Base-by-base conservation (phyloP, 2,888 invertebrate species). In the Andrena minutula region DNA sequence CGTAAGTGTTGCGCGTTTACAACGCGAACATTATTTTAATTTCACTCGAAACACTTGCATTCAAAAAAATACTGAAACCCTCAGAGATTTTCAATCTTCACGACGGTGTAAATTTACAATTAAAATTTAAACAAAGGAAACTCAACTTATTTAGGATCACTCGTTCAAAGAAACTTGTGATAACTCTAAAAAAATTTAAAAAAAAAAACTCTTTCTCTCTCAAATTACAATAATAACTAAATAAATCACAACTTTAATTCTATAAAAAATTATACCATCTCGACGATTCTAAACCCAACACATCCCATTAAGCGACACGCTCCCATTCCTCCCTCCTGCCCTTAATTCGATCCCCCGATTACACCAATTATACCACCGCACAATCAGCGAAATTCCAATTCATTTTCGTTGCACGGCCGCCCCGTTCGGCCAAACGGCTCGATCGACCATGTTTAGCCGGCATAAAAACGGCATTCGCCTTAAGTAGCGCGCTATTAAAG, bases 1-100 rank as follows among this genome's bases (percentile, higher is more conserved):
- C 79, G 71, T n/a, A 63, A 64, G 69, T 58, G 72, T 82, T 69
- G 78, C 53, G 49, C 79, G 56, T 35, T 51, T 5, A 35, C 58
- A 41, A 6, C 12, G 35, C 23, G 32, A 4, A 6, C 32, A 6
- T 60, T 65, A 35, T 58, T 49, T 65, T 28, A 53, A 80, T 75
- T 72, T 20, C 47, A n/a, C 28, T 12, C 8, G 0, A 56, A 61
- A 35, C n/a, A 20, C 51, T 20, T 20, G 20, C n/a, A 8, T 51
- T 20, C n/a, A 8, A 51, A 8, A 20, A 8, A 8, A 8, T 20
- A 7, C 51, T 4, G 20, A 51, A 51, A n/a, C 16, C 20, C 20
- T 16, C n/a, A 5, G 20, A 51, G 20, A 7, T 20, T 6, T 51
- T 20, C 20, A 0, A 51, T 51, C n/a, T 7, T 51, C 51, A 0